A percentile compares a stretch with the other conserved stretches of the same genome.
Evolutionary conservation across 2,113 vertebrate genomes (phyloP).

Genomic region (Garra rufa): DNA sequence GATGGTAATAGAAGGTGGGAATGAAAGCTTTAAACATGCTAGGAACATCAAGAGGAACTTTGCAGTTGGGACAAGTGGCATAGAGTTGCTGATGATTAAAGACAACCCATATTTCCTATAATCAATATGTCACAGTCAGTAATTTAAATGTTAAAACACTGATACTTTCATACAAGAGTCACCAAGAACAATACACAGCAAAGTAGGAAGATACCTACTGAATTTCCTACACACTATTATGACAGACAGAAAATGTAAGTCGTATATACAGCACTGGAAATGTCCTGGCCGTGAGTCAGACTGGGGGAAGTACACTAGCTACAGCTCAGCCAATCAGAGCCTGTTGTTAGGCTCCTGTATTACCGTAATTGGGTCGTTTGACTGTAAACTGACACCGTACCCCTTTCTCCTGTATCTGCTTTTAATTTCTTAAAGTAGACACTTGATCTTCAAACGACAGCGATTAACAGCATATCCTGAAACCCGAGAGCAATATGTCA

Average conservation of each 20-base stretch:
- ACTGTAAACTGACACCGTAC: constrained; percentile 45
- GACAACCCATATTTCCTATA: constrained; percentile 2
- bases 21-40: neutral
- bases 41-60: constrained; percentile 4
- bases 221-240: neutral
- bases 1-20: neutral
- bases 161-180: neutral
- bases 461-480: constrained; percentile 58
- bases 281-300: constrained; percentile 39
- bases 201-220: constrained; percentile 7
- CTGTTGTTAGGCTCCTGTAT: constrained; percentile 34
- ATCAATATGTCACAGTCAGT: neutral
- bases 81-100: neutral
- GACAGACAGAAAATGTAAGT: constrained; percentile 12
- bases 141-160: constrained; percentile 4
- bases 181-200: neutral
- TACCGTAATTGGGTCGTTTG: constrained; percentile 57
- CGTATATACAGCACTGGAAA: constrained; percentile 23
- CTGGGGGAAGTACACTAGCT: constrained; percentile 36
- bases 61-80: neutral
- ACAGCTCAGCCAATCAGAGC: constrained; percentile 48
- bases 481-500: constrained; percentile 57
- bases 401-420: constrained; percentile 48
- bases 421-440: constrained; percentile 70
- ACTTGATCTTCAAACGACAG: constrained; percentile 59